Percentiles rank a stretch among this genome's conserved stretches.
Conservation (phyloP, 2,113 vertebrate species). For the Mola mola region DNA sequence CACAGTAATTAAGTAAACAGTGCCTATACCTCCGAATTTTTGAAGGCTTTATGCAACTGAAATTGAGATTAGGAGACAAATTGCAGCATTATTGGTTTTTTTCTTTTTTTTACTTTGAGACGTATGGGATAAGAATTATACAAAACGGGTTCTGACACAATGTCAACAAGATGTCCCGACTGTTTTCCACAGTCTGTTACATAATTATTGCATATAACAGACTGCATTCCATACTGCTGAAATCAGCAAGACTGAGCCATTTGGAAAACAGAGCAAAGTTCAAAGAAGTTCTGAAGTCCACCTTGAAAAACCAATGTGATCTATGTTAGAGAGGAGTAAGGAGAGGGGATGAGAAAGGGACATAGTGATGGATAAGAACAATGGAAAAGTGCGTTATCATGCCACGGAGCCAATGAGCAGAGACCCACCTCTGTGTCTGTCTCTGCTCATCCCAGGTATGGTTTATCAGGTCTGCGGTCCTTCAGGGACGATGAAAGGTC, state of each 20-base stretch:
- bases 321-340: constrained; percentile 33
- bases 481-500: constrained; percentile 59
- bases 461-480: constrained; percentile 75
- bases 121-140: too few relatives aligned
- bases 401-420: constrained; percentile 62
- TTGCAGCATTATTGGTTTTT: too few relatives aligned
- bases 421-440: constrained; percentile 35
- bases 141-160: neutral
- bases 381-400: constrained; percentile 78
- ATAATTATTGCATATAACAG: neutral
- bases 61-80: too few relatives aligned
- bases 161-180: neutral
- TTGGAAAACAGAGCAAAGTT: too few relatives aligned
- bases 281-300: constrained; percentile 41
- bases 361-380: too few relatives aligned
- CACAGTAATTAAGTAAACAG: too few relatives aligned
- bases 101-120: too few relatives aligned
- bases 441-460: constrained; percentile 51
- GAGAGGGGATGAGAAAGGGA: too few relatives aligned
- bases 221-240: neutral
- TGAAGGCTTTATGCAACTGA: too few relatives aligned
- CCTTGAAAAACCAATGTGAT: constrained; percentile 47
- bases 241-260: constrained; percentile 15
- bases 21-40: too few relatives aligned
- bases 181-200: neutral